These are phyloP conservation scores for Apotomis capreana DNA, from an alignment of 2,888 invertebrate genomes.

Conservation along the genomic window DNA sequence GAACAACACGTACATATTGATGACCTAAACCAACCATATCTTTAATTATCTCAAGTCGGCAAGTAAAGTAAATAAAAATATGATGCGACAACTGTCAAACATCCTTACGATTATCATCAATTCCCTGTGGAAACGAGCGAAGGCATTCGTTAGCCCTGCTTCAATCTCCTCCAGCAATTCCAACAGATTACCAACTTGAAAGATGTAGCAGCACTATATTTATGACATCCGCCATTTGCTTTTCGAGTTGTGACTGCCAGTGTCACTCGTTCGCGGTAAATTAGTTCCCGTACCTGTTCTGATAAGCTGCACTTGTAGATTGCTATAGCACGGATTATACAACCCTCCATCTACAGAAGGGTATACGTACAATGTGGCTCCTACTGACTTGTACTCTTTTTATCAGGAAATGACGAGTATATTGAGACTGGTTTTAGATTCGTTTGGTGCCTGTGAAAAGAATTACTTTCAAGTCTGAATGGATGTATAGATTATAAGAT, in stretches of 20 bases:
- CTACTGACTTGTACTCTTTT: conserved; percentile 2
- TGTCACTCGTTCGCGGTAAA: conserved; percentile 28
- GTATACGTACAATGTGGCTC: neutral
- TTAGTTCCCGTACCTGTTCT: conserved; percentile 32
- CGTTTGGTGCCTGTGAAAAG: conserved; percentile 7
- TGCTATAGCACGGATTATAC: conserved; percentile 4
- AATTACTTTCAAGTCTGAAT: neutral
- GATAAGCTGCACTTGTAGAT: conserved; percentile 25
- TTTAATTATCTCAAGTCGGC: too few relatives aligned
- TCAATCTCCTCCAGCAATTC: conserved; percentile 6
- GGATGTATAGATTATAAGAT: neutral
- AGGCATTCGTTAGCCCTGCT: conserved; percentile 5
- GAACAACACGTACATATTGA: too few relatives aligned
- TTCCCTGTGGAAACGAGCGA: neutral
- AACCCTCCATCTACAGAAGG: neutral
- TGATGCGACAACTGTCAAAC: too few relatives aligned
- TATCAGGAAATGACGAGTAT: neutral
- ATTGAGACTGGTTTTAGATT: neutral
- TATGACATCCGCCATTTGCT: conserved; percentile 24
- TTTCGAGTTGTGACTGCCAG: conserved; percentile 31
- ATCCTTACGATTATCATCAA: too few relatives aligned
- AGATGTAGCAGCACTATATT: conserved; percentile 15
- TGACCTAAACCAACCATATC: too few relatives aligned
- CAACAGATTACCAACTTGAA: conserved; percentile 17
- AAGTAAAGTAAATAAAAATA: too few relatives aligned